Evolutionary conservation across 2,113 vertebrate species (phyloP).

Genomic region (Carlito syrichta): DNA sequence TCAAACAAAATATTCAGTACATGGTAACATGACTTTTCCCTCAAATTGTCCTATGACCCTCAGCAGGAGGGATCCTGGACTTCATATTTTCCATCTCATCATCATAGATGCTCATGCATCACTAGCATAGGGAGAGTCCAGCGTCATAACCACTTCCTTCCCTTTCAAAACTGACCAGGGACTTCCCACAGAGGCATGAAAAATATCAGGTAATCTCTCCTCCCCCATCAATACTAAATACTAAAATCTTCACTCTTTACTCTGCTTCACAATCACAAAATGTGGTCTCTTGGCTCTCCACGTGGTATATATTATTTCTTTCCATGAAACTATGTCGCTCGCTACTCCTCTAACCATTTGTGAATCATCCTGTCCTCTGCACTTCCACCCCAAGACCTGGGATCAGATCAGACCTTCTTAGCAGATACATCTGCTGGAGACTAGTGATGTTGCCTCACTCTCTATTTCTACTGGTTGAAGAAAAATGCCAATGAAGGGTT

Average conservation of each 20-base stretch:
- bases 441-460: neutral
- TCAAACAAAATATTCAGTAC: neutral
- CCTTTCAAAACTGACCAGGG: neutral
- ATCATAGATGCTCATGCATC: neutral
- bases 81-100: neutral
- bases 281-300: neutral
- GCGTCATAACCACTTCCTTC: neutral
- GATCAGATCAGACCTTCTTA: neutral
- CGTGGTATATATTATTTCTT: neutral
- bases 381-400: neutral
- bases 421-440: slow-evolving; percentile 25
- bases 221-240: neutral
- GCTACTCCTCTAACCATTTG: rapidly evolving
- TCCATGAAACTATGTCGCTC: neutral
- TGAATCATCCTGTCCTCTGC: rapidly evolving
- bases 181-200: neutral
- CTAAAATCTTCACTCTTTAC: neutral
- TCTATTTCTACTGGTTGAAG: neutral
- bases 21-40: rapidly evolving
- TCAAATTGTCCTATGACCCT: neutral
- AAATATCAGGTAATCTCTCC: neutral
- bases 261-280: neutral
- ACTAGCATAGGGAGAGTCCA: neutral
- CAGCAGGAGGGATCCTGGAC: neutral
- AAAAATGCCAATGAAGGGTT: rapidly evolving